These are phyloP conservation scores for Drosophila barbarae DNA, from an alignment of 2,888 invertebrate genomes.

Conservation along the genomic window DNA sequence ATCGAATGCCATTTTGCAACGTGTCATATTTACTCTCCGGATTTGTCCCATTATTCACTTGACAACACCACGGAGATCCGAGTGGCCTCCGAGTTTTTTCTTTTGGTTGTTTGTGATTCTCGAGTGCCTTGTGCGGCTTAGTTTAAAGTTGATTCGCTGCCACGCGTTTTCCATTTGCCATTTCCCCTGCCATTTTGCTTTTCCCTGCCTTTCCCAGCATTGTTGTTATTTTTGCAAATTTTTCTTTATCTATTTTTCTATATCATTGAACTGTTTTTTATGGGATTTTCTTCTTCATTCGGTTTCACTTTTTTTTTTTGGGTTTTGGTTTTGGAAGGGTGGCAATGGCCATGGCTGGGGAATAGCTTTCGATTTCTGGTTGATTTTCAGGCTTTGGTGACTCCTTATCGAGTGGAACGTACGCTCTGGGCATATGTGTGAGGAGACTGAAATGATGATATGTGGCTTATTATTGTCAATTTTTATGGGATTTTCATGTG, in stretches of 20 bases:
- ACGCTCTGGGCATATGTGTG: constrained; percentile 35
- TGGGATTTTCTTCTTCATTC: constrained; percentile 57
- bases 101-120: constrained; percentile 33
- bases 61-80: constrained; percentile 45
- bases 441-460: constrained; percentile 41
- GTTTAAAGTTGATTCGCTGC: constrained; percentile 64
- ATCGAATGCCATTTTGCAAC: constrained; percentile 70
- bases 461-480: constrained; percentile 47
- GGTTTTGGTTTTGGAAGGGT: constrained; percentile 20
- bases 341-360: constrained; percentile 33
- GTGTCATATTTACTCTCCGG: constrained; percentile 73
- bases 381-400: constrained; percentile 53
- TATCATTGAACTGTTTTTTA: constrained; percentile 72
- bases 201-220: constrained; percentile 11
- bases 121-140: constrained; percentile 71
- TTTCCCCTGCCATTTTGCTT: constrained; percentile 19
- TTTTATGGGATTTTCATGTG: constrained; percentile 53
- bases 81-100: constrained; percentile 16
- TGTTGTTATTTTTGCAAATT: constrained; percentile 59
- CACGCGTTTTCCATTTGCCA: constrained; percentile 51
- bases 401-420: constrained; percentile 49
- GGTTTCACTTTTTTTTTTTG: constrained; percentile 8
- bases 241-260: constrained; percentile 66
- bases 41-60: constrained; percentile 74
- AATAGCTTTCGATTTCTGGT: constrained; percentile 47